A percentile compares a stretch with the other conserved stretches of the same genome.
These are phyloP conservation scores for Cantharis lateralis DNA, from an alignment of 2,888 invertebrate species.

Conservation along the genomic window DNA sequence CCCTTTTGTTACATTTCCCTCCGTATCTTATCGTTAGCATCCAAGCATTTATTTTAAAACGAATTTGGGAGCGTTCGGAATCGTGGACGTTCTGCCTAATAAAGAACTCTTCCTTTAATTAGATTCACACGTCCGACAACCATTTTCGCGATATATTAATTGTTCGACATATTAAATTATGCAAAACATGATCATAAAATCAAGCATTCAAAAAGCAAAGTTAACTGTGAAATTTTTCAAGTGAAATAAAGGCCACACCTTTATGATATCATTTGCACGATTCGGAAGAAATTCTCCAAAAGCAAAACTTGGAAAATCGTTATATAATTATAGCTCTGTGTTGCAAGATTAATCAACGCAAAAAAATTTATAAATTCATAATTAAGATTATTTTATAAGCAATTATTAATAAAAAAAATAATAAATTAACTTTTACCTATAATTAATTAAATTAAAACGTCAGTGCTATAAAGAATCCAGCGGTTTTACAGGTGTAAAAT, in stretches of 20 bases:
- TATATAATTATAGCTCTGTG: background rate
- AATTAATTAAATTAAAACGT: background rate
- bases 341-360: background rate
- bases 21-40: background rate
- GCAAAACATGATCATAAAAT: background rate
- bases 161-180: background rate
- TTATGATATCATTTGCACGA: background rate
- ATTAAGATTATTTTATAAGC: background rate
- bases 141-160: background rate
- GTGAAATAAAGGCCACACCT: background rate
- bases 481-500: background rate
- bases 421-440: background rate
- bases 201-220: background rate
- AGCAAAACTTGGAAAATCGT: background rate
- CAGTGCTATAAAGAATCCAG: background rate
- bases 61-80: background rate
- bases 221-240: slow-evolving; percentile 1
- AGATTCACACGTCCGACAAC: background rate
- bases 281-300: background rate
- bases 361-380: background rate
- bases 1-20: background rate
- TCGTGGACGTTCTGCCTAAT: background rate
- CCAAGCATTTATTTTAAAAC: background rate
- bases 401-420: background rate
- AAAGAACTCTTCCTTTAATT: background rate